Evolutionary conservation across 1,140 invertebrate genomes (phyloP), one percentile per base, ranked within the genome.

Genomic region (Heterodera carotae): DNA sequence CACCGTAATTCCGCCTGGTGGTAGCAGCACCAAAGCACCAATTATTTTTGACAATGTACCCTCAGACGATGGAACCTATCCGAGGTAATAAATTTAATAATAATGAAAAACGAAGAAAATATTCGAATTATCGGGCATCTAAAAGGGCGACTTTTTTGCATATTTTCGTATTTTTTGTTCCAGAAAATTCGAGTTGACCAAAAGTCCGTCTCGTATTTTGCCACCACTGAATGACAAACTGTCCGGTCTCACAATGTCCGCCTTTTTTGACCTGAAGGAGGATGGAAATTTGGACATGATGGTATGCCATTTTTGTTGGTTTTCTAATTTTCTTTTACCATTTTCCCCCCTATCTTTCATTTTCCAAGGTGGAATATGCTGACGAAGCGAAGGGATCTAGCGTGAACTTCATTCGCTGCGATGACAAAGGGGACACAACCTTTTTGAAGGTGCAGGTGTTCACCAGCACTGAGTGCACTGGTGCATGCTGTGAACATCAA

Each of bases 361-460:
- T 43, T 43, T 43, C 5, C 18, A 5, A 56, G 48, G 48, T 72
- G 69, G 59, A 43, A 60, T 66, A 36, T 25, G 22, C 33, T 22
- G 27, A 62, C 18, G 22, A 59, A 36, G 29, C 25, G 39, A 66
- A 31, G 27, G 31, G 48, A 53, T 36, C 74, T 18, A 77, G 64
- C 59, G 68, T 80, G 25, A 80, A 87, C 43, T 87, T 86, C 68
- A 86, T 86, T 31, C 76, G 77, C 18, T 86, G 84, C 75, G 84
- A 86, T 18, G 85, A 86, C 71, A 87, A 86, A 69, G 86, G 85
- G 15, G 85, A 86, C 74, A 86, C 85, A 7, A 87, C 86, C 8
- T 86, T 86, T 64, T 67, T 86, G 29, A 86, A 86, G 68, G 84
- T 87, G 22, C 84, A 87, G 69, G 77, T 86, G 10, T 86, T 85